phyloP scores from a whole-genome alignment of 2,797 vertebrate species.

The Oryzias sinensis region DNA sequence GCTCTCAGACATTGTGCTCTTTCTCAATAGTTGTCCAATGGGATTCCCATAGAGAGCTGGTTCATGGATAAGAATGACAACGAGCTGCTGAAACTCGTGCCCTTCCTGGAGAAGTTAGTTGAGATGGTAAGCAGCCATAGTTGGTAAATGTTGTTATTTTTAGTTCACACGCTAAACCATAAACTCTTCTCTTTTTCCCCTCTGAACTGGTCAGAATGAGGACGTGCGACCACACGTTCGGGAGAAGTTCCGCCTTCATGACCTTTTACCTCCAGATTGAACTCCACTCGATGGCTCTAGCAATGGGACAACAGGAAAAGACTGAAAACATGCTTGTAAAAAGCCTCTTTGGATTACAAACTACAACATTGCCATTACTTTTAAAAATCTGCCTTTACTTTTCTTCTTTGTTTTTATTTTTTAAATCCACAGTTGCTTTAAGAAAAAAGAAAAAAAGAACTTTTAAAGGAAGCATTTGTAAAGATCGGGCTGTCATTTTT shows the following conservation, averaged over 20 bases:
- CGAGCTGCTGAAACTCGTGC: conserved; percentile 97
- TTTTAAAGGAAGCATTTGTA: conserved; percentile 78
- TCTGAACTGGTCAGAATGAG: conserved; percentile 82
- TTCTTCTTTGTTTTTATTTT: conserved; percentile 81
- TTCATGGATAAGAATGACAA: conserved; percentile 99
- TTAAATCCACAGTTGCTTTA: conserved; percentile 85
- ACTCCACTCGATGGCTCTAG: conserved; percentile 31
- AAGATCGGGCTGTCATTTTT: conserved; percentile 72
- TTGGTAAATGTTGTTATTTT: too few relatives aligned
- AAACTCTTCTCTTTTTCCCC: neutral
- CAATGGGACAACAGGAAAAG: conserved; percentile 52
- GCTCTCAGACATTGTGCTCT: neutral
- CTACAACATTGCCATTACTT: conserved; percentile 92
- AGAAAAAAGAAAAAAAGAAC: conserved; percentile 72
- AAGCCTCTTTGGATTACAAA: conserved; percentile 86
- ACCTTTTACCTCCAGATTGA: conserved; percentile 97
- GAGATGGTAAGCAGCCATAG: conserved; percentile 84
- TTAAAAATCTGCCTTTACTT: conserved; percentile 80
- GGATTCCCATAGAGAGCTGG: conserved; percentile 99
- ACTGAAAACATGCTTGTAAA: conserved; percentile 67
- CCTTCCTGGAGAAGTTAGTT: conserved; percentile 97
- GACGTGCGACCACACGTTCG: conserved; percentile 96
- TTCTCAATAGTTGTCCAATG: conserved; percentile 89
- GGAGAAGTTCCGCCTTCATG: conserved; percentile 97
- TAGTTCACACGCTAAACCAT: neutral